Base-by-base conservation (phyloP, 2,888 invertebrate species). In the Crematogaster levior region DNA sequence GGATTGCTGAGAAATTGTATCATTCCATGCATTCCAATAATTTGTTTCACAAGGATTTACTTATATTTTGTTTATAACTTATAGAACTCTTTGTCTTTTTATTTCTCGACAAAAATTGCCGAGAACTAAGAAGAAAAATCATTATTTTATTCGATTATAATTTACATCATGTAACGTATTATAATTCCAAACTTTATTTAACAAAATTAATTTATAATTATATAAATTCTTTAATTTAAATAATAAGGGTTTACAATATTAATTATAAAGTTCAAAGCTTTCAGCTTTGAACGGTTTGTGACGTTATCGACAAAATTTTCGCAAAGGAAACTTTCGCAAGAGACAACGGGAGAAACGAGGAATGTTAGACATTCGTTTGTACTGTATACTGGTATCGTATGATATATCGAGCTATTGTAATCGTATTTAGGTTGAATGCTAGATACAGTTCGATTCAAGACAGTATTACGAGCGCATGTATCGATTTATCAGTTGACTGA, bases 401-500 rank as follows among this genome's bases (percentile, higher is more conserved):
- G 68, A 34, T 68, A 68, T 48, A 56, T 61, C 37, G 61, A 61
- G 24, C 21, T 34, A 21, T 40, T 37, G 70, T 56, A 27, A 58
- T 77, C 56, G 43, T 56, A 77, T 77, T 77, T 77, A 21, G 60
- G 27, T 61, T 74, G 60, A 46, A 46, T 73, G 12, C 27, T 73
- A 21, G 37, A 48, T 10, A 12, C 5, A 51, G 48, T 21, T 48
- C 53, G 77, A 30, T 60, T 56, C 48, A 24, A 43, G 53, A 24
- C 46, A 63, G 58, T 65, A 48, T 48, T 63, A 77, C 65, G 48
- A 63, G 74, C 43, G 37, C n/a, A 18, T 56, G 56, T 58, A 65
- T 61, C 84, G 85, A 82, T 86, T 84, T 84, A 86, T 86, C 82
- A 75, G 80, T 51, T 82, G 79, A 70, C 72, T 84, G 86, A 86